Percentiles rank a stretch among this genome's conserved stretches.
These are phyloP conservation scores for Pogoniulus pusillus DNA, from an alignment of 2,797 vertebrate genomes.

Conservation along the genomic window DNA sequence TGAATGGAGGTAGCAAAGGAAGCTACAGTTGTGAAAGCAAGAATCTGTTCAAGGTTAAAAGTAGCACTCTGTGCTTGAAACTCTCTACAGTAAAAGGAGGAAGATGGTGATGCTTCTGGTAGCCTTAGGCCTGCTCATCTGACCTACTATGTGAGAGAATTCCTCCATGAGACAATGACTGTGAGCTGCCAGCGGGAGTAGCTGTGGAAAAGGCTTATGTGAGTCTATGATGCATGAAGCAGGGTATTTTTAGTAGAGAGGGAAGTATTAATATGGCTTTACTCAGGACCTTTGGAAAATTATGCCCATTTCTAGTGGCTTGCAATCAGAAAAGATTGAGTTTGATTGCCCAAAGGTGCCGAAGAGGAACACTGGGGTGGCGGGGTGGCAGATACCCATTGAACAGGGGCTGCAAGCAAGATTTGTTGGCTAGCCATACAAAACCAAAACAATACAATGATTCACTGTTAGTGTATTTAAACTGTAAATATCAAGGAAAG, in stretches of 20 bases:
- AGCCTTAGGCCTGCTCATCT: not conserved
- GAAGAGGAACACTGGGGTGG: not conserved
- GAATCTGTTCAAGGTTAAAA: not conserved
- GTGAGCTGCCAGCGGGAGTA: not conserved
- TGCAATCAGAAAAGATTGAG: constrained; percentile 13
- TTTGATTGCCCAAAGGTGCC: constrained; percentile 9
- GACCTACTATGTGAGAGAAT: not conserved
- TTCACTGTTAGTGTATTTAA: not conserved
- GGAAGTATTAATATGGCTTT: constrained; percentile 9
- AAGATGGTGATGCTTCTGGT: not conserved
- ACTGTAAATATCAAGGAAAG: not conserved
- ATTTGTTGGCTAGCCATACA: not conserved
- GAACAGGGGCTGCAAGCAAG: not conserved
- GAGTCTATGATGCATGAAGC: not conserved
- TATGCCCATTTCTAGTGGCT: not conserved
- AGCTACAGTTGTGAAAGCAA: not conserved
- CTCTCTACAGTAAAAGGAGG: not conserved
- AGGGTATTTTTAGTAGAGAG: constrained; percentile 21
- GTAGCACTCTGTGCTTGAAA: not conserved
- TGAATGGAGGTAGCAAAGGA: not conserved
- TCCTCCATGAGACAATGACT: constrained; percentile 9
- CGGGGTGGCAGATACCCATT: not conserved
- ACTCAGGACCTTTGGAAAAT: constrained; percentile 41
- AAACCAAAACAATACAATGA: not conserved
- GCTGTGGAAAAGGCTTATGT: constrained; percentile 27